A percentile compares a stretch with the other conserved stretches of the same genome.
These are phyloP conservation scores for Rhinopomastus cyanomelas DNA, from an alignment of 2,113 vertebrate species.

Conservation along the genomic window DNA sequence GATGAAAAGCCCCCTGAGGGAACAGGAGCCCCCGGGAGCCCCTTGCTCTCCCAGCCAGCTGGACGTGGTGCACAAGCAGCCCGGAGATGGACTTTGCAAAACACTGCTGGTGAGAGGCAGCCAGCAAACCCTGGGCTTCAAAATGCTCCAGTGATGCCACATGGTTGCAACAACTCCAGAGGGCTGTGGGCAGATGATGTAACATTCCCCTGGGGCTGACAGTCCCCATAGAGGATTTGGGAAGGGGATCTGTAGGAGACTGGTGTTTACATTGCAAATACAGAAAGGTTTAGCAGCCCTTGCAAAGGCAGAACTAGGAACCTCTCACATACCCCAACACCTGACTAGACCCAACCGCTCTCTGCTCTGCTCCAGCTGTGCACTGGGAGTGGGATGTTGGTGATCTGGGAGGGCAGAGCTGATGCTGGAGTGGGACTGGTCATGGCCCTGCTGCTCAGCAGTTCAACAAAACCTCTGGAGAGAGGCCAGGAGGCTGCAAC, in stretches of 20 bases:
- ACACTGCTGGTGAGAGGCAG: background rate
- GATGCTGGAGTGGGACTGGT: fast-evolving
- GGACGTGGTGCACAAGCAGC: fast-evolving
- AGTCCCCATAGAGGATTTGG: background rate
- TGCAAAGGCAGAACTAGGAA: background rate
- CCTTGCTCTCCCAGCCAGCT: constrained; percentile 13
- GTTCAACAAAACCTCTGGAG: background rate
- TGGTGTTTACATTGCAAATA: background rate
- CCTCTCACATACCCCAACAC: fast-evolving
- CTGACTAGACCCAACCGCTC: background rate
- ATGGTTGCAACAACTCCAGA: fast-evolving
- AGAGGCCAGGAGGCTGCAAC: background rate
- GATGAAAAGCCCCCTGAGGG: background rate
- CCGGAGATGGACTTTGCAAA: background rate
- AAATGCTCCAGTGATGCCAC: background rate
- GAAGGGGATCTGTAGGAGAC: background rate
- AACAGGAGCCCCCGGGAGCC: background rate
- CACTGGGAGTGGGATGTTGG: background rate
- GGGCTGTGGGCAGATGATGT: fast-evolving
- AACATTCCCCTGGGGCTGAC: background rate
- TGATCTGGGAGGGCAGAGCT: background rate
- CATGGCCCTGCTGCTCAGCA: background rate
- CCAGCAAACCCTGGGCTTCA: background rate
- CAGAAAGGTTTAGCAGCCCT: background rate
- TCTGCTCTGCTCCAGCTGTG: fast-evolving